Base-by-base conservation (phyloP, 2,113 vertebrate species). In the Diphyllodes magnificus region DNA sequence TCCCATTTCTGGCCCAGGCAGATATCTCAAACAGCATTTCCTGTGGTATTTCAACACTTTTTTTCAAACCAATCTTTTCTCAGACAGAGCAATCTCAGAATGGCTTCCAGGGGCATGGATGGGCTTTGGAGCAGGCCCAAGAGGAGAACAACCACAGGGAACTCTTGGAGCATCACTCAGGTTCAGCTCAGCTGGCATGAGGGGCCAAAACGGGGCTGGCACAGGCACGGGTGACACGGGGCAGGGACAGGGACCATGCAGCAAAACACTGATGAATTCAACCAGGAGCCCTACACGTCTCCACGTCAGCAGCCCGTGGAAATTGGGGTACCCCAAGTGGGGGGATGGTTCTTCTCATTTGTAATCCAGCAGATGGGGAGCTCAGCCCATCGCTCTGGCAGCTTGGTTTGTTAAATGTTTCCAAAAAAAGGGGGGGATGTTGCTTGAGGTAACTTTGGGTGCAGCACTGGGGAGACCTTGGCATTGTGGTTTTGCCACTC, bases 201-300 rank as follows among this genome's bases (percentile, higher is more conserved):
- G 11, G 47, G 42, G 51, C 40, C 53, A 49, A 28, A 50, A 27
- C 0, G 0, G 40, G 65, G 56, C 30, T 66, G 53, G 30, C 24
- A 6, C 37, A 21, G 60, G 30, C 39, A 60, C 0, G 0, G 73
- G 70, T 8, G 11, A 15, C 21, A 15, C 0, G 0, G 44, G 30
- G 13, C 61, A 90, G 60, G 51, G 28, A 53, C 53, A 82, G 39
- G 28, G 21, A 42, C 5, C 15, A 33, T 2, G 56, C 9, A 5
- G 51, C 15, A 9, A 59, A 76, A 13, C 24, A 1, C 6, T 13
- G 6, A 35, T 4, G 35, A 66, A 11, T 57, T 59, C 68, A 81
- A 0, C 22, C 28, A 10, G 31, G 59, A 84, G 19, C 33, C 30
- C 75, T 28, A 2, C 40, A 77, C 40, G 1, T 4, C 56, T 70